These are phyloP conservation scores for Malaclemys terrapin DNA, from an alignment of 2,113 vertebrate species.

Conservation along the genomic window DNA sequence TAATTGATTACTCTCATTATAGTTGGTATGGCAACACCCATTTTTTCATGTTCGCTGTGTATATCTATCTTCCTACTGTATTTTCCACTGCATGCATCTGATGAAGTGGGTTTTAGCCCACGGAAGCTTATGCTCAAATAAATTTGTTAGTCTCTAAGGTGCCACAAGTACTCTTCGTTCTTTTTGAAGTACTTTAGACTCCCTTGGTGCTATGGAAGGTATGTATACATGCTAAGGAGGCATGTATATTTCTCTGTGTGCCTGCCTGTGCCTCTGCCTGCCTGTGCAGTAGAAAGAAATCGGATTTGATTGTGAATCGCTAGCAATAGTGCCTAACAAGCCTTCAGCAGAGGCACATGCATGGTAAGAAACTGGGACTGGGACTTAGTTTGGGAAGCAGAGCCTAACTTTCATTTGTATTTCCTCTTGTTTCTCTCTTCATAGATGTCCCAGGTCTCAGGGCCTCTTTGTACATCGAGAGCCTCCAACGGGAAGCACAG, in stretches of 20 bases:
- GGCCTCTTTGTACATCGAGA: slow-evolving; percentile 80
- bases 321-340: background rate
- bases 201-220: fast-evolving
- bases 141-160: too few relatives aligned
- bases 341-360: background rate
- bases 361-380: background rate
- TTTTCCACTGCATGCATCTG: too few relatives aligned
- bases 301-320: background rate
- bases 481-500: slow-evolving; percentile 90
- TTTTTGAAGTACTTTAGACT: background rate
- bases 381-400: background rate
- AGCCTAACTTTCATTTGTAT: background rate
- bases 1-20: too few relatives aligned
- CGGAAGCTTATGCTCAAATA: too few relatives aligned
- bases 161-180: too few relatives aligned
- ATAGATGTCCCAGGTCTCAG: slow-evolving; percentile 88
- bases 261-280: background rate
- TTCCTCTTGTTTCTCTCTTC: background rate
- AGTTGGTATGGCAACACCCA: too few relatives aligned
- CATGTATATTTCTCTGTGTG: background rate
- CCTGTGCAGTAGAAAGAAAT: background rate
- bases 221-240: background rate
- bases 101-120: too few relatives aligned
- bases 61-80: too few relatives aligned
- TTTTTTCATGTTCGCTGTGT: too few relatives aligned